Conservation (phyloP, 2,797 vertebrate species). For the Hydrolagus colliei region DNA sequence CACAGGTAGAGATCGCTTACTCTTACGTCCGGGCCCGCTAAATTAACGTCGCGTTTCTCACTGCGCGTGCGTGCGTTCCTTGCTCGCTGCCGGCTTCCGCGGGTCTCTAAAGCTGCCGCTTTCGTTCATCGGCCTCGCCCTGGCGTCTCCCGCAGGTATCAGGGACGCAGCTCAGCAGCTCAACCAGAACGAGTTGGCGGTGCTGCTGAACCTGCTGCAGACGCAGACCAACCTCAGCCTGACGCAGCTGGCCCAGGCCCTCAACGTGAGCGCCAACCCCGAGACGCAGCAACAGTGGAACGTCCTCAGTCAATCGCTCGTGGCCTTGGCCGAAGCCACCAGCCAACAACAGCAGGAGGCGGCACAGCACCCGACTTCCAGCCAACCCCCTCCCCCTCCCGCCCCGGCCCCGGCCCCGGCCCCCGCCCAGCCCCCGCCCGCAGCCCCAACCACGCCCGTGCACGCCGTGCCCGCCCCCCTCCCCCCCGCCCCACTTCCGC, state of each 20-base stretch:
- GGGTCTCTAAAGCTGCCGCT: too few species aligned
- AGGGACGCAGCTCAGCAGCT: conserved; percentile 86
- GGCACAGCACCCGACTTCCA: conserved; percentile 51
- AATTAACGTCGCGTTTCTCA: too few species aligned
- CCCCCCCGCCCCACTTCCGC: background rate
- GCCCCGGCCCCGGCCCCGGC: conserved; percentile 17
- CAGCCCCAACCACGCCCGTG: conserved; percentile 40
- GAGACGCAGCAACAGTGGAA: conserved; percentile 78
- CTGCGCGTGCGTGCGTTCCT: too few species aligned
- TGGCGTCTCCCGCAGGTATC: conserved; percentile 54
- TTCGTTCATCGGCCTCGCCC: too few species aligned
- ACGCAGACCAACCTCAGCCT: conserved; percentile 87
- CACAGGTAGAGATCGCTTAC: too few species aligned
- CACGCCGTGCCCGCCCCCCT: conserved; percentile 21
- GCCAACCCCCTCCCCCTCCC: conserved; percentile 45
- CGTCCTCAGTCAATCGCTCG: conserved; percentile 81
- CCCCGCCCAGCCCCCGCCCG: conserved; percentile 49
- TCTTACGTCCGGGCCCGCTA: too few species aligned
- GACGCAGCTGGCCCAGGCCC: conserved; percentile 85
- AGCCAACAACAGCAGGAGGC: conserved; percentile 61
- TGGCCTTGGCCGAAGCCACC: conserved; percentile 71
- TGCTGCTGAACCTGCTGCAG: conserved; percentile 89
- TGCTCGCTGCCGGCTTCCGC: too few species aligned
- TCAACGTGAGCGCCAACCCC: conserved; percentile 77
- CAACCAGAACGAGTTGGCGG: conserved; percentile 88